Base-by-base conservation (phyloP, 2,797 vertebrate species). In the Ctenopoma kingsleyae region DNA sequence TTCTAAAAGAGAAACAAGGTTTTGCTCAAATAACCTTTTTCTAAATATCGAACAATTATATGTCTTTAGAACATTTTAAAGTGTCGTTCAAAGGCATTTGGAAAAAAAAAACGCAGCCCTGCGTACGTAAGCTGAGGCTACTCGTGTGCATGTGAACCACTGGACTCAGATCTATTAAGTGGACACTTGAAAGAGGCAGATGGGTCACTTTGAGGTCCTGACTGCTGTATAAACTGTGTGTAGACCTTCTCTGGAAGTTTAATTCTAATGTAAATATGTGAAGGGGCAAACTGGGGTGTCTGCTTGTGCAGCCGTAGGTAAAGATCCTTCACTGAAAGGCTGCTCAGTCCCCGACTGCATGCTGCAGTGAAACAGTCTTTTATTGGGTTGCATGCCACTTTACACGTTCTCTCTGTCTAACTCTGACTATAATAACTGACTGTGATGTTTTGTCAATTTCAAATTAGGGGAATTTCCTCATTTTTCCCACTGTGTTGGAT, bases 321-420 rank as follows among this genome's bases (percentile, higher is more conserved):
- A 32, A 8, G 32, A 9, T 32, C 8, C 35, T 36, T 36, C 35
- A 12, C 35, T 36, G 35, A 32, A 32, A 10, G 32, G 32, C 7
- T 32, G 32, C 32, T 32, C 32, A 8, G 32, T 16, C 23, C 0
- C 17, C 15, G 67, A 38, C 64, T 60, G 47, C 67, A 56, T 35
- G 55, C 23, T 12, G 35, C 5, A 12, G 35, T 4, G 35, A 8
- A 32, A 8, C 30, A 32, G 30, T 32, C 30, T 32, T 11, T 36
- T 36, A 12, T 36, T 36, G 35, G 35, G 11, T 22, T 57, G 69
- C 76, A 81, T 79, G 69, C 19, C 6, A 12, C 35, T 51, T 50
- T 63, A 52, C 30, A 20, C 20, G 27, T 54, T 23, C 3, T 19
- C 16, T 30, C 22, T 20, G 59, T 64, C 10, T 12, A 12, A 41